Percentiles rank a stretch among this genome's conserved stretches.
Evolutionary conservation across 2,797 vertebrate species (phyloP).

Genomic region (Eremophila alpestris): DNA sequence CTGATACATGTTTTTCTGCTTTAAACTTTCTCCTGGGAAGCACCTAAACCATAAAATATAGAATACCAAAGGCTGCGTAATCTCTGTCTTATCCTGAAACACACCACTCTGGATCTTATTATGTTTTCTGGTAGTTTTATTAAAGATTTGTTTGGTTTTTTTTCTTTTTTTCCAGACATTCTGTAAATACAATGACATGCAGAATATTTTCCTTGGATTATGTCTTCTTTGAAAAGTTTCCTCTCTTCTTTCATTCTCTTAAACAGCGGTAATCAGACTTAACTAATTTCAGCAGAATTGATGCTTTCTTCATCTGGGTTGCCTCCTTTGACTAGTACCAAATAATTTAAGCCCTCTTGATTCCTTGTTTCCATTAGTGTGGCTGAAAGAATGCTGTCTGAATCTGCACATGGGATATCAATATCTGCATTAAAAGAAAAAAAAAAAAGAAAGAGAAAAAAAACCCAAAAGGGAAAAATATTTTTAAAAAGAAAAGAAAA

Average conservation of each 20-base stretch:
- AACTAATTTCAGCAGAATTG: slow-evolving; percentile 22
- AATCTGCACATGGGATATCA: slow-evolving; percentile 35
- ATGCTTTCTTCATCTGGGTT: slow-evolving; percentile 3
- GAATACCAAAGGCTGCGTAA: background rate
- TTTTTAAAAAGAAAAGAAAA: background rate
- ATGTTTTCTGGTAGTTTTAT: background rate
- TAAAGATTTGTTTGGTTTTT: rapidly evolving
- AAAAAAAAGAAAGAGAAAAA: background rate
- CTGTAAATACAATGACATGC: background rate
- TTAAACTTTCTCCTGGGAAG: background rate
- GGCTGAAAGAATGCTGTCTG: slow-evolving; percentile 42
- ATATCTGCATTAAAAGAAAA: slow-evolving; percentile 47
- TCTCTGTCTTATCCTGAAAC: background rate
- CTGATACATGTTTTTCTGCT: background rate
- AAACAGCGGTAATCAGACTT: background rate
- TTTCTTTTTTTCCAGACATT: background rate
- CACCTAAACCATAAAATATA: background rate
- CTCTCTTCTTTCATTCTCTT: slow-evolving; percentile 34
- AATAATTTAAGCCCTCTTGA: slow-evolving; percentile 78
- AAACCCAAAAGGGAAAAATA: background rate
- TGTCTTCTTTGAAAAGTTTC: slow-evolving; percentile 29
- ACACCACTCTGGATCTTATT: background rate
- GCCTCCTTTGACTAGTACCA: slow-evolving; percentile 69
- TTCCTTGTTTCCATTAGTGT: slow-evolving; percentile 69
- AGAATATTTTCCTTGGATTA: slow-evolving; percentile 49